Base-by-base conservation (phyloP, 2,113 vertebrate genomes). In the Leptobrachium leishanense region DNA sequence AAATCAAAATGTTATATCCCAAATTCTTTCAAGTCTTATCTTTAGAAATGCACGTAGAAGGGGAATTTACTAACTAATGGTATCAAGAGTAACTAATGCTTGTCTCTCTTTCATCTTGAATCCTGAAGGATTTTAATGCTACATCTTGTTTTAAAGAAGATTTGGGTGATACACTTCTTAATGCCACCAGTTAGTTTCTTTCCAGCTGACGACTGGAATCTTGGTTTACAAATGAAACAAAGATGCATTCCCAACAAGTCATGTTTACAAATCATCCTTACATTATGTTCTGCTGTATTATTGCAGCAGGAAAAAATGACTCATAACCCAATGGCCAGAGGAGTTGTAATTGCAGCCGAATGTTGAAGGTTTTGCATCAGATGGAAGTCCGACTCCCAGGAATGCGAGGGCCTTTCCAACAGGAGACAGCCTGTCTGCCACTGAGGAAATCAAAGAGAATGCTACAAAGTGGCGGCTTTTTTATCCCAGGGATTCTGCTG, bases 341-440 rank as follows among this genome's bases (percentile, higher is more conserved):
- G 41, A 44, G 42, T 63, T 65, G 59, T 75, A 75, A 75, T 75
- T 75, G 73, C 73, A 63, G 72, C 20, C 43, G 43, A 65, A 65
- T 65, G 62, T 65, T 64, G 73, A 65, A 50, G 73, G 57, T 13
- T 74, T 54, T 72, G 44, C 69, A 57, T 73, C 54, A 71, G 68
- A 71, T 74, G 55, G 72, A 63, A 43, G 55, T 59, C 72, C 72
- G 72, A 65, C 72, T 75, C 42, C 20, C 59, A 65, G 73, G 62
- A 75, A 75, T 65, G 73, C 50, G 44, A 50, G 11, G 62, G 43
- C 42, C 43, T 75, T 65, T 64, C 43, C 31, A 15, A 42, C 43
- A 64, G 73, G 73, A 75, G 73, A 75, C 73, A 65, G 73, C 43
- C 59, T 65, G 73, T 75, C 73, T 75, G 73, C 73, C 62, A 75